Conservation (phyloP, 2,797 vertebrate genomes). For the Eulemur coronatus region DNA sequence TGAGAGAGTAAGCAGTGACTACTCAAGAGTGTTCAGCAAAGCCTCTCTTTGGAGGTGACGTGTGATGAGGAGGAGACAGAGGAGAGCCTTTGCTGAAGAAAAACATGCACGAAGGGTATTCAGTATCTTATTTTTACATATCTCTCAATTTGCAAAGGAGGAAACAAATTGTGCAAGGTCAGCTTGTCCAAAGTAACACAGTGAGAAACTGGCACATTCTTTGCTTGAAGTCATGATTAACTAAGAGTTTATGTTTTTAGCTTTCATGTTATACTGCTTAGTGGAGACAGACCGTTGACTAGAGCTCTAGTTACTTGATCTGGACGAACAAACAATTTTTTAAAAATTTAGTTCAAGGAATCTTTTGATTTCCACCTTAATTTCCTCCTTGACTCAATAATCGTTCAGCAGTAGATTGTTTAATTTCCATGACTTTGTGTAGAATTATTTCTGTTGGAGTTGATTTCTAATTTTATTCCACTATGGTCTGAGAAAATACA, state of each 20-base stretch:
- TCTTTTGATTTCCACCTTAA: too few species aligned
- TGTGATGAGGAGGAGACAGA: not conserved
- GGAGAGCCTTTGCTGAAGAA: not conserved
- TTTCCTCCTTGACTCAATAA: too few species aligned
- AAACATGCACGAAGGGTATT: not conserved
- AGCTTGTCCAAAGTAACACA: not conserved
- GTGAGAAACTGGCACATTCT: not conserved
- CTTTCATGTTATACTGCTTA: not conserved
- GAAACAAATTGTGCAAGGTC: not conserved
- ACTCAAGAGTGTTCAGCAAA: not conserved
- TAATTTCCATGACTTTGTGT: too few species aligned
- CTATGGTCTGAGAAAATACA: too few species aligned
- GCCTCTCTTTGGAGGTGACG: not conserved
- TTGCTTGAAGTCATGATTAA: not conserved
- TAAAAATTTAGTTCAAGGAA: too few species aligned
- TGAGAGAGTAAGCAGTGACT: not conserved
- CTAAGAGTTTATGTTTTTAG: not conserved
- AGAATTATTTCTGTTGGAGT: too few species aligned
- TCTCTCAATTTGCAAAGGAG: not conserved
- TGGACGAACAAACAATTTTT: not conserved
- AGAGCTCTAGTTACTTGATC: not conserved
- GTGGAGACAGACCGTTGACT: not conserved
- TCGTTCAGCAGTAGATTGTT: too few species aligned
- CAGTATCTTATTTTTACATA: not conserved
- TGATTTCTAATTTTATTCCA: too few species aligned